Evolutionary conservation across 2,888 invertebrate genomes (phyloP).

Genomic region (Apodemia zela): DNA sequence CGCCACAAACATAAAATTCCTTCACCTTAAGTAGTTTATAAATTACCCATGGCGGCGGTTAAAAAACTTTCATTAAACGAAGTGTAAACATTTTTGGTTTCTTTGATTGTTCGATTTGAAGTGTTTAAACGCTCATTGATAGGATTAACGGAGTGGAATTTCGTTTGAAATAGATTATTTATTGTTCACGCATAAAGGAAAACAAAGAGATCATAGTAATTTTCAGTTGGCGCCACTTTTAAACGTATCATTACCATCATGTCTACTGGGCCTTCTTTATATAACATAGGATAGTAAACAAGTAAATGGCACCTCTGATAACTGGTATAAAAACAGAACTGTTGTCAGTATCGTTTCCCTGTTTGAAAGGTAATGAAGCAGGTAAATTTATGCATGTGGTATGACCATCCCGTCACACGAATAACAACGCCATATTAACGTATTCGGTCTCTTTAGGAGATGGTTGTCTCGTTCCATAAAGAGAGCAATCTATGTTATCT

Average conservation of each 20-base stretch:
- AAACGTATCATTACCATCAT: background rate
- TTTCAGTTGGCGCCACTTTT: background rate
- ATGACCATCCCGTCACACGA: too few species aligned
- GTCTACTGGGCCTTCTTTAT: background rate
- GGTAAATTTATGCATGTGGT: too few species aligned
- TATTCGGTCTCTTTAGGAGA: too few species aligned
- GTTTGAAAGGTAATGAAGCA: too few species aligned
- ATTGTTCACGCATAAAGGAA: background rate
- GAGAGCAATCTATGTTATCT: too few species aligned
- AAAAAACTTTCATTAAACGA: constrained; percentile 2
- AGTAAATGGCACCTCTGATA: too few species aligned
- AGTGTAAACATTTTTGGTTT: background rate
- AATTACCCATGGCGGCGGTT: background rate
- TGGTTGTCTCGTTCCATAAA: too few species aligned
- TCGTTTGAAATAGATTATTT: background rate
- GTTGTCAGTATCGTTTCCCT: too few species aligned
- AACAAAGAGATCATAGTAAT: background rate
- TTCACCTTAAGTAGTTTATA: constrained; percentile 3
- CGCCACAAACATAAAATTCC: constrained; percentile 17
- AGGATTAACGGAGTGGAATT: background rate
- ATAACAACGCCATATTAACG: too few species aligned
- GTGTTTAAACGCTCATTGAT: background rate
- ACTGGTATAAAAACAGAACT: too few species aligned
- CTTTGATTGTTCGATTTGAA: background rate
- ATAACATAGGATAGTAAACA: too few species aligned